These are phyloP conservation scores for Lysandra coridon DNA, from an alignment of 2,888 invertebrate genomes.

Conservation along the genomic window DNA sequence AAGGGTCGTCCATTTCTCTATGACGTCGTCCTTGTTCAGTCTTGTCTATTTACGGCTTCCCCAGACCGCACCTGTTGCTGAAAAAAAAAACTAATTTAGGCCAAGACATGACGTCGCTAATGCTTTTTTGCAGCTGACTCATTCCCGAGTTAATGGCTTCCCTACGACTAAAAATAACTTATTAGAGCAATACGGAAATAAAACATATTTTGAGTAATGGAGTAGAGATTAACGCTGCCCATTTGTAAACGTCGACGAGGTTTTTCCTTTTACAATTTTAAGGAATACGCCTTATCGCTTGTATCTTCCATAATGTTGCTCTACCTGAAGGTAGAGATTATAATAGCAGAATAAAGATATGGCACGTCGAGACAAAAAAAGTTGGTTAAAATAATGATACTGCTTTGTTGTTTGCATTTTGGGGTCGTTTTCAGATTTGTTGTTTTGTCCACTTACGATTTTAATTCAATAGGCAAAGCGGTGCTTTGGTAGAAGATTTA, in stretches of 20 bases:
- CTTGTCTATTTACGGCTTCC: slow-evolving; percentile 19
- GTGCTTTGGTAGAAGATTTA: not conserved
- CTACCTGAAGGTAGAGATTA: not conserved
- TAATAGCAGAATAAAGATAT: no score
- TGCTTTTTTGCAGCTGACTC: slow-evolving; percentile 15
- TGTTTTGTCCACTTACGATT: no score
- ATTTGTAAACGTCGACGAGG: not conserved
- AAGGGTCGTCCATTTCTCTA: not conserved
- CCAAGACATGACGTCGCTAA: slow-evolving; percentile 23
- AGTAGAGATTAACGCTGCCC: not conserved
- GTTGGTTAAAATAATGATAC: not conserved
- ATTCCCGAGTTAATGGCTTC: slow-evolving; percentile 20
- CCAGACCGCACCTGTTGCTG: slow-evolving; percentile 24
- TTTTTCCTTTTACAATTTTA: not conserved
- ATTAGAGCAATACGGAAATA: slow-evolving; percentile 11
- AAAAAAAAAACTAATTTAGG: slow-evolving; percentile 24
- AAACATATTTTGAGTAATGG: slow-evolving; percentile 15
- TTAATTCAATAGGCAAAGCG: no score
- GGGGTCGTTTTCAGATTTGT: not conserved
- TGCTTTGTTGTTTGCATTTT: not conserved
- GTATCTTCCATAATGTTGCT: not conserved
- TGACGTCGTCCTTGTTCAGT: slow-evolving; percentile 6
- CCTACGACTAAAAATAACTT: slow-evolving; percentile 11
- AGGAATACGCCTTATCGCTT: not conserved
- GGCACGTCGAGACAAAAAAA: no score